Percentiles rank a stretch among this genome's conserved stretches.
Evolutionary conservation across 2,888 invertebrate species (phyloP).

Genomic region (Stenichneumon culpator): DNA sequence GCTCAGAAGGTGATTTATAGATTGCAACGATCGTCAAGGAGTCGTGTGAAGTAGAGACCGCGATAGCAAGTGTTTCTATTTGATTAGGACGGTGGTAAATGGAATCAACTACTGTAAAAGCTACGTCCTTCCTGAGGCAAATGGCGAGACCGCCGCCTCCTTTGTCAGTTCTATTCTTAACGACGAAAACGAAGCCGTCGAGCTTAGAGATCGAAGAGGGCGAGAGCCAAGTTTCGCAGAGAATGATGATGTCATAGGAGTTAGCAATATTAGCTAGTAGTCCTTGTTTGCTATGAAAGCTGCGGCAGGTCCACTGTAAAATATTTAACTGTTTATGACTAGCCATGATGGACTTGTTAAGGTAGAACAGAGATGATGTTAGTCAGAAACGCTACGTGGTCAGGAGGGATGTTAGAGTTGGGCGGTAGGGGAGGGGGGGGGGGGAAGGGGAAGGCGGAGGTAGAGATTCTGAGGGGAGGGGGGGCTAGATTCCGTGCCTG

Average conservation of each 20-base stretch:
- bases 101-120: not conserved
- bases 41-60: conserved; percentile 6
- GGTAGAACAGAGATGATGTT: not conserved
- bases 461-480: not conserved
- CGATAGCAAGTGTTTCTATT: conserved; percentile 35
- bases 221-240: conserved; percentile 39
- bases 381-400: not conserved
- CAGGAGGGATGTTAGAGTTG: not conserved
- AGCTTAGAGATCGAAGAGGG: not conserved
- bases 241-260: conserved; percentile 29
- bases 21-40: no score
- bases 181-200: conserved; percentile 7
- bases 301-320: conserved; percentile 40
- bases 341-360: conserved; percentile 2
- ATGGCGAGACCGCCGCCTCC: conserved; percentile 42
- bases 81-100: not conserved
- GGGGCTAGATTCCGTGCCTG: not conserved
- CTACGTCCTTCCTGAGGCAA: conserved; percentile 28
- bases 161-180: not conserved
- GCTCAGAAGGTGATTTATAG: no score
- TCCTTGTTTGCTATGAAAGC: conserved; percentile 22
- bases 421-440: not conserved
- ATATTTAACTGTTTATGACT: conserved; percentile 14
- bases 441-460: not conserved
- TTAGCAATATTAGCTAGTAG: not conserved